These are phyloP conservation scores for Atlantisia rogersi DNA, from an alignment of 2,113 vertebrate genomes.

Conservation along the genomic window DNA sequence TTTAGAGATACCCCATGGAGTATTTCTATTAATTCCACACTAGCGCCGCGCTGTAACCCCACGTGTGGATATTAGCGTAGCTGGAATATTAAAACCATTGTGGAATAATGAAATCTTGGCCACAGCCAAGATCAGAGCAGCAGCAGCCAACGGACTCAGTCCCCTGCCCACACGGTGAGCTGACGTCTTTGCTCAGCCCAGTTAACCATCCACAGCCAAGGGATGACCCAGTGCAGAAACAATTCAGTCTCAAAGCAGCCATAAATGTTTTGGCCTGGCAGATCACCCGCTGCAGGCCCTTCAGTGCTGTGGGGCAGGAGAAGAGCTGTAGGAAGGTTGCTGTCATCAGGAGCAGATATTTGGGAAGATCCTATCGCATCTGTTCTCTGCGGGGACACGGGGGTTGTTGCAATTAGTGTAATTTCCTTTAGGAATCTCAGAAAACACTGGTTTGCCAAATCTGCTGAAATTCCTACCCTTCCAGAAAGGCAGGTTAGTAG, in stretches of 20 bases:
- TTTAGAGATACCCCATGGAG: neutral
- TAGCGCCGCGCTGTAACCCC: neutral
- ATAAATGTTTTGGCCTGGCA: neutral
- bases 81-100: neutral
- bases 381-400: neutral
- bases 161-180: neutral
- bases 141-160: fast-evolving
- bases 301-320: neutral
- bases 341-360: neutral
- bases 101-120: neutral
- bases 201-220: neutral
- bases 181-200: neutral
- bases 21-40: slow-evolving; percentile 25
- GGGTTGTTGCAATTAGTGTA: slow-evolving; percentile 1
- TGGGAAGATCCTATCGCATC: neutral
- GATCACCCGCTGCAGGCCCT: neutral
- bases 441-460: slow-evolving; percentile 19
- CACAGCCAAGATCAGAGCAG: neutral
- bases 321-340: neutral
- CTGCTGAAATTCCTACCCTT: slow-evolving; percentile 42
- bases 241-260: neutral
- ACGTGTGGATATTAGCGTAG: neutral
- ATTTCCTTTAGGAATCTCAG: slow-evolving; percentile 47
- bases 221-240: neutral
- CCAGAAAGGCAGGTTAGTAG: slow-evolving; percentile 46